Conservation (phyloP, 2,888 invertebrate species). For the Cactoblastis cactorum region DNA sequence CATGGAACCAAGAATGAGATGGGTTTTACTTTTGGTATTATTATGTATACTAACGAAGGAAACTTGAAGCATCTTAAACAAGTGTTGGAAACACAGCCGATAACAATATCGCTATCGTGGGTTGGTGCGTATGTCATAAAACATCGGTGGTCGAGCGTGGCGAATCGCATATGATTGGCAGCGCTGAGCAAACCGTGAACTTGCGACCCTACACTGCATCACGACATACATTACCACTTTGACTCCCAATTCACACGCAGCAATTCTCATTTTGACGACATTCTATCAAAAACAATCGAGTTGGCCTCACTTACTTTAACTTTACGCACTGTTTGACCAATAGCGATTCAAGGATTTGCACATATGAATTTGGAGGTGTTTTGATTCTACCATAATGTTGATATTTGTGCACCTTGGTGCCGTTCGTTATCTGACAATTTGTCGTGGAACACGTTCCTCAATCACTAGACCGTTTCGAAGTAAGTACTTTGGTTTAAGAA, state of each 20-base stretch:
- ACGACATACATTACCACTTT: constrained; percentile 4
- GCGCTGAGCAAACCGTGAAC: neutral
- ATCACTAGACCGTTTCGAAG: neutral
- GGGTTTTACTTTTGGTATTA: too few species aligned
- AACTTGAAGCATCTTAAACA: neutral
- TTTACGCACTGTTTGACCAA: neutral
- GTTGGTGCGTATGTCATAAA: constrained; percentile 7
- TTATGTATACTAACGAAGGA: too few species aligned
- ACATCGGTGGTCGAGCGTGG: neutral
- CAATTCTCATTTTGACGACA: neutral
- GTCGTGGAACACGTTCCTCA: neutral
- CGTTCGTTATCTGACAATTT: neutral
- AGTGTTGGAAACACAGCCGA: neutral
- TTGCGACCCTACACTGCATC: neutral
- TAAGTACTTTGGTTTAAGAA: neutral
- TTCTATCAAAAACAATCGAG: neutral
- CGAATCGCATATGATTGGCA: constrained; percentile 10
- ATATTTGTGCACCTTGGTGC: neutral
- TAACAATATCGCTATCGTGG: neutral
- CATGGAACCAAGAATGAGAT: too few species aligned
- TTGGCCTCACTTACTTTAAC: neutral
- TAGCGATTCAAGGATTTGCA: neutral
- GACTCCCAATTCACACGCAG: neutral
- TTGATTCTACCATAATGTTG: neutral
- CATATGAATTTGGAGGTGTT: constrained; percentile 1